Conservation (phyloP, 2,888 invertebrate genomes). For the Argyresthia albistria region DNA sequence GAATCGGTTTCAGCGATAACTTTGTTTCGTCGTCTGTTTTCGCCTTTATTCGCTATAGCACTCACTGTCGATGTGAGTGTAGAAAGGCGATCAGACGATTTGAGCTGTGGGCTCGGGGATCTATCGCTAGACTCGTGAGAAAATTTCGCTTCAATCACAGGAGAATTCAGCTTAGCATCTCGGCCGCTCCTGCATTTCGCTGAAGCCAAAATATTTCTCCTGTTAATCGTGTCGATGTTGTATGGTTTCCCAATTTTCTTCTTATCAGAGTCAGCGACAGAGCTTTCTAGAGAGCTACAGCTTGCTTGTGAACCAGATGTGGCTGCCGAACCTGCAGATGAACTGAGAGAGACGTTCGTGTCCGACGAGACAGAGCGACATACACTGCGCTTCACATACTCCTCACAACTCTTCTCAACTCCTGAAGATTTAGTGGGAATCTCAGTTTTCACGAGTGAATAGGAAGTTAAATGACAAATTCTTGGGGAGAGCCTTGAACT, state of each 20-base stretch:
- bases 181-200: slow-evolving; percentile 88
- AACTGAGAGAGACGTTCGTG: slow-evolving; percentile 79
- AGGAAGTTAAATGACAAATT: slow-evolving; percentile 46
- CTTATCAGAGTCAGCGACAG: slow-evolving; percentile 75
- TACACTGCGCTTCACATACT: slow-evolving; percentile 70
- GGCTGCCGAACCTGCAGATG: slow-evolving; percentile 79
- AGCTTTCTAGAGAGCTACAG: slow-evolving; percentile 76
- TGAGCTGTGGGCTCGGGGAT: slow-evolving; percentile 60
- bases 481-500: slow-evolving; percentile 65
- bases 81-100: slow-evolving; percentile 68
- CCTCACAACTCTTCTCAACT: slow-evolving; percentile 44
- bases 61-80: slow-evolving; percentile 67
- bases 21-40: slow-evolving; percentile 62
- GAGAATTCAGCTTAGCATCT: slow-evolving; percentile 80
- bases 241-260: slow-evolving; percentile 82
- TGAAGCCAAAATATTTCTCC: slow-evolving; percentile 89
- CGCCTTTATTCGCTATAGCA: slow-evolving; percentile 64
- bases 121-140: slow-evolving; percentile 71
- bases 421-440: slow-evolving; percentile 38
- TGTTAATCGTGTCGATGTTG: slow-evolving; percentile 87
- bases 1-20: slow-evolving; percentile 57
- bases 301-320: slow-evolving; percentile 83
- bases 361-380: slow-evolving; percentile 81
- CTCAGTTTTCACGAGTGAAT: slow-evolving; percentile 58
- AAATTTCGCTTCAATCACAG: slow-evolving; percentile 81